Percentiles rank a stretch among this genome's conserved stretches.
These are phyloP conservation scores for Gobio occitaniae DNA, from an alignment of 2,797 vertebrate genomes.

Conservation along the genomic window DNA sequence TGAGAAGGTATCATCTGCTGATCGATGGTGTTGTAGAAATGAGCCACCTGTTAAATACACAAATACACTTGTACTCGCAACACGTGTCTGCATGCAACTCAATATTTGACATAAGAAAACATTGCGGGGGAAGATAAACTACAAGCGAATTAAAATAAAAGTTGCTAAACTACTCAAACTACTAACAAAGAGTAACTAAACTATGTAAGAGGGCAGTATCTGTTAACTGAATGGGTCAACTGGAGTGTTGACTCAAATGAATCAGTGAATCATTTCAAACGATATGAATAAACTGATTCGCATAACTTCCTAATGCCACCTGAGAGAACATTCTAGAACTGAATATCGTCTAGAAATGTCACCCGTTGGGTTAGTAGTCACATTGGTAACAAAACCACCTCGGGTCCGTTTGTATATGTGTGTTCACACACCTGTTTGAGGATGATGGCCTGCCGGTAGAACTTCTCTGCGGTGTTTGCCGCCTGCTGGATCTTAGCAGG, in stretches of 20 bases:
- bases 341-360: background rate
- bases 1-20: constrained; percentile 98
- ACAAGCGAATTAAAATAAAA: background rate
- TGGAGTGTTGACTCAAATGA: background rate
- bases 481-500: constrained; percentile 91
- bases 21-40: constrained; percentile 99
- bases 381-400: too few species aligned
- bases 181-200: background rate
- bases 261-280: background rate
- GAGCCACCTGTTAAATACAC: constrained; percentile 85
- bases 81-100: background rate
- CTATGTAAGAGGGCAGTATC: background rate
- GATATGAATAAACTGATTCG: background rate
- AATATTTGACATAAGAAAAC: background rate
- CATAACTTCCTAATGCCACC: background rate
- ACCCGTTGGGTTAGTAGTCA: background rate
- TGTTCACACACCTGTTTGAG: constrained; percentile 89
- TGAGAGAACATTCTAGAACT: background rate
- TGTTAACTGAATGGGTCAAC: background rate
- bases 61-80: background rate
- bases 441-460: constrained; percentile 94
- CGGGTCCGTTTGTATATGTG: background rate
- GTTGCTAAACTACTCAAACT: background rate
- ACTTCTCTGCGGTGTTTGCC: constrained; percentile 89
- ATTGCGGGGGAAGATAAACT: background rate